phyloP scores from a whole-genome alignment of 1,140 invertebrate species.

The Brachionus rubens region DNA sequence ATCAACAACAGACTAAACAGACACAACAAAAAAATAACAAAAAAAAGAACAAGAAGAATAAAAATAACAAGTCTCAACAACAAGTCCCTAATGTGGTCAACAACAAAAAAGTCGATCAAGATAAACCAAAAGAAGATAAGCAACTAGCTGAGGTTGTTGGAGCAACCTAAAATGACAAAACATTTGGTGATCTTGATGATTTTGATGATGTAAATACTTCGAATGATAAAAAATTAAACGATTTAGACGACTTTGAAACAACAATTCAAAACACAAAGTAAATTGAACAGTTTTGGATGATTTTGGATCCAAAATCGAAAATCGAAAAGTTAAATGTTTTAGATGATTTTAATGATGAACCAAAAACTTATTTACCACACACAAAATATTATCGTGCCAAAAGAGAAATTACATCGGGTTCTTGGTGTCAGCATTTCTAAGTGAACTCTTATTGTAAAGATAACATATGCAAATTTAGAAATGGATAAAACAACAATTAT shows the following conservation, averaged over 20 bases:
- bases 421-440: neutral
- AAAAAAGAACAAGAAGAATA: too few relatives aligned
- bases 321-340: neutral
- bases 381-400: neutral
- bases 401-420: neutral
- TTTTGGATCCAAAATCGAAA: neutral
- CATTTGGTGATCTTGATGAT: neutral
- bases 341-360: neutral
- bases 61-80: too few relatives aligned
- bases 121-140: neutral
- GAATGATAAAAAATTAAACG: slow-evolving; percentile 2
- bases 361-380: neutral
- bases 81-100: too few relatives aligned
- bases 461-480: slow-evolving; percentile 1
- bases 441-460: neutral
- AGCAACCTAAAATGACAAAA: neutral
- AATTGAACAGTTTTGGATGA: slow-evolving; percentile 28
- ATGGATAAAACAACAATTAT: neutral
- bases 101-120: neutral
- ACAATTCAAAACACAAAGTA: neutral
- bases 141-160: neutral
- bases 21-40: too few relatives aligned
- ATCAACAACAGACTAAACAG: slow-evolving; percentile 15
- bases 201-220: neutral
- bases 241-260: slow-evolving; percentile 12